Evolutionary conservation across 2,888 invertebrate genomes (phyloP).

Genomic region (Callyntrura guangdongensis): DNA sequence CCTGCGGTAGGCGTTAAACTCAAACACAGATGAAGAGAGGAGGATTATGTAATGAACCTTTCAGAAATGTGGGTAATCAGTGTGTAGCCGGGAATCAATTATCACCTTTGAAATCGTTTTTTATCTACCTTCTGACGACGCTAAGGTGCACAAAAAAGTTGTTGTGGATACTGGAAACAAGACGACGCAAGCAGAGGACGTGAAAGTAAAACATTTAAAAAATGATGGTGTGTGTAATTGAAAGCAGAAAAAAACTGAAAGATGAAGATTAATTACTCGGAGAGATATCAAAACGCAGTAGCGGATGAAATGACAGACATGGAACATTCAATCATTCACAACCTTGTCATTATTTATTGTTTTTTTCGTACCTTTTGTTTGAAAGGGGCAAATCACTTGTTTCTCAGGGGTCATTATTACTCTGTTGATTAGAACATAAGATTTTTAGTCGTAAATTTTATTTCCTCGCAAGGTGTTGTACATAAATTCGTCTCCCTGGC

Average conservation of each 20-base stretch:
- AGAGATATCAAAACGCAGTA: conserved; percentile 51
- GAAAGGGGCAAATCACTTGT: conserved; percentile 8
- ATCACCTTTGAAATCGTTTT: conserved; percentile 46
- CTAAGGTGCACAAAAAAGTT: conserved; percentile 21
- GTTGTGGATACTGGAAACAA: background rate
- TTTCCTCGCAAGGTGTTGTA: background rate
- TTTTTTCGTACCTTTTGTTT: background rate
- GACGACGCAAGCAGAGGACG: background rate
- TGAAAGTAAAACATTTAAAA: background rate
- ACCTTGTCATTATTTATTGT: background rate
- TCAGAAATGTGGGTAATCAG: conserved; percentile 40
- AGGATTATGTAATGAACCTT: conserved; percentile 47
- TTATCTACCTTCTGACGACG: conserved; percentile 7
- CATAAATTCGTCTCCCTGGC: no score
- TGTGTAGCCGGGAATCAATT: conserved; percentile 30
- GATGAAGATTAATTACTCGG: conserved; percentile 64
- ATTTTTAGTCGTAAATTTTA: background rate
- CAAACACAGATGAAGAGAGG: conserved; percentile 34
- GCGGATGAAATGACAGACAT: conserved; percentile 55
- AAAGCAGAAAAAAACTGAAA: conserved; percentile 44
- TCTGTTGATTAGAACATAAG: background rate
- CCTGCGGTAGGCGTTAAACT: conserved; percentile 40
- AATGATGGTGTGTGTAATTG: conserved; percentile 30
- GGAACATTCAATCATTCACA: conserved; percentile 59
- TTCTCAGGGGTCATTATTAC: background rate